Base-by-base conservation (phyloP, 2,797 vertebrate genomes). In the Leptoclinus maculatus region DNA sequence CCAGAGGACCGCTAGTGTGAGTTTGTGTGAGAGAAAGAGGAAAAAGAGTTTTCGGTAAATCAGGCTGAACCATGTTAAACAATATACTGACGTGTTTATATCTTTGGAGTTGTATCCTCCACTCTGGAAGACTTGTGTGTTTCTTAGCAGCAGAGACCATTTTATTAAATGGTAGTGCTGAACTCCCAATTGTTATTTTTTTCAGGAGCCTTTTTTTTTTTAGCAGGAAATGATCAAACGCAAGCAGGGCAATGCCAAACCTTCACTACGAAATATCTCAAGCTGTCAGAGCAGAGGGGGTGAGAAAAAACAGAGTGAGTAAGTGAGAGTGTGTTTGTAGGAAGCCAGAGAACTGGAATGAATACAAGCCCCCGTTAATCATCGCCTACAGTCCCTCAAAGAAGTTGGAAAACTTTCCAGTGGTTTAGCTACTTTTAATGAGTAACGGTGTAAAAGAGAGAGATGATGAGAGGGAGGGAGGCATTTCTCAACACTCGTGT, bases 351-450 rank as follows among this genome's bases (percentile, higher is more conserved):
- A 57, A 49, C 2, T 62, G n/a, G 12, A 71, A 51, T 3, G 5
- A 60, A 71, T 41, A 53, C 12, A 70, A 57, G 65, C n/a, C 29
- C 10, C 16, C n/a, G 51, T 76, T 82, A 66, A 88, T 85, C 68
- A 66, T 67, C n/a, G 2, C 16, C 67, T 59, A 41, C 60, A 67
- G 45, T n/a, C 45, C n/a, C 66, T 86, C 8, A 29, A 38, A 69
- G 49, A 49, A 54, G 51, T 32, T 51, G 7, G 43, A 69, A 71
- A 73, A 71, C 39, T 74, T 59, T 73, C 68, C 66, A 80, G 60
- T 68, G 34, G 77, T 80, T 73, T 80, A 74, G 67, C 78, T 67
- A 66, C 9, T 78, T 88, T 79, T 77, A 80, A 85, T 83, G 71
- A 84, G 16, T 59, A 51, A 71, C 38, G 23, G 62, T 51, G 57